Percentiles rank a stretch among this genome's conserved stretches.
phyloP scores from a whole-genome alignment of 1,140 invertebrate genomes.

The Meteorus sp. region DNA sequence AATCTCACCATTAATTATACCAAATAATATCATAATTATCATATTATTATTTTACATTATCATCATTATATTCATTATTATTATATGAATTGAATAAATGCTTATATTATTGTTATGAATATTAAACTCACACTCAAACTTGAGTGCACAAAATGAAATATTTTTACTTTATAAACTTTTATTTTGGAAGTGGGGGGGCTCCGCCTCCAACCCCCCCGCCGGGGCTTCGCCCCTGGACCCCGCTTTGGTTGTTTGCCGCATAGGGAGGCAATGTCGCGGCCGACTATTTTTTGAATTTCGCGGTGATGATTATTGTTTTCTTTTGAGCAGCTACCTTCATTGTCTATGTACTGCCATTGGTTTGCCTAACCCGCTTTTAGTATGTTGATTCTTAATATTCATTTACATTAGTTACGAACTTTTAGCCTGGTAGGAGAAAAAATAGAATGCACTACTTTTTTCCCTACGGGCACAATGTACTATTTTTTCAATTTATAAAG shows the following conservation, averaged over 20 bases:
- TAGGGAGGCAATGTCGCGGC: neutral
- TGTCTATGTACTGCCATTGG: neutral
- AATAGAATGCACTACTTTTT: no score
- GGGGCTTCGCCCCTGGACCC: neutral
- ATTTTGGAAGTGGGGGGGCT: neutral
- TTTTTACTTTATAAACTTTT: neutral
- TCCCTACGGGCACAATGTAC: no score
- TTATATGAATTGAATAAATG: neutral
- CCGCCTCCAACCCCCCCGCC: no score
- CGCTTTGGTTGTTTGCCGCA: neutral
- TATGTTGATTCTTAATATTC: neutral
- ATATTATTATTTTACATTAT: no score
- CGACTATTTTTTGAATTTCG: no score
- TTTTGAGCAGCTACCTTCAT: no score
- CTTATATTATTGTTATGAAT: neutral
- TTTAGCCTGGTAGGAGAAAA: neutral
- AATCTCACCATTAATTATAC: no score
- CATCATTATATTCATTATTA: no score
- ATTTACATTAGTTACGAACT: slow-evolving; percentile 2
- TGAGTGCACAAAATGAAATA: neutral
- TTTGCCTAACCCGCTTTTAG: neutral
- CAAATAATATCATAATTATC: no score
- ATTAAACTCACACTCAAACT: no score
- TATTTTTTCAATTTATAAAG: no score
- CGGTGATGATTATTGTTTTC: no score